These are phyloP conservation scores for Poeciliopsis turneri DNA, from an alignment of 2,797 vertebrate species.

Conservation along the genomic window DNA sequence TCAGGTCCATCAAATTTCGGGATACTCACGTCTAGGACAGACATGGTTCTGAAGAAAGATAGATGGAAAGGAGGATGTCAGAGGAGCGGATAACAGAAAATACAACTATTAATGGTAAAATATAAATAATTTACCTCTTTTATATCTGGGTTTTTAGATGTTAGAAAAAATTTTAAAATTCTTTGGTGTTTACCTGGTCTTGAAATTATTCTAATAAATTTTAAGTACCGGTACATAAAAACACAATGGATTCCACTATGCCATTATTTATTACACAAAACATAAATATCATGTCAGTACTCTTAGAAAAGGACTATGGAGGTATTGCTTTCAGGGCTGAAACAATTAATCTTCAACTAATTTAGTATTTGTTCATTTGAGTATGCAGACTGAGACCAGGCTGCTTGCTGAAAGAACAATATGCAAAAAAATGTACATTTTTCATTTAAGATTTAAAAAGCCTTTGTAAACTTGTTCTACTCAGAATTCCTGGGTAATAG, in stretches of 20 bases:
- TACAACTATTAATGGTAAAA: background rate
- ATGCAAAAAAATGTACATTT: too few relatives aligned
- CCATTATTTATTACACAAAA: background rate
- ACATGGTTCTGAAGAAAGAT: conserved; percentile 74
- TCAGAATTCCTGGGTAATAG: too few relatives aligned
- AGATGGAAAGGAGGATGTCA: background rate
- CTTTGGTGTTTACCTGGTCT: background rate
- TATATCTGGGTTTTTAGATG: background rate
- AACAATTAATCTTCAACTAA: too few relatives aligned
- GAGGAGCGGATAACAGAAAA: background rate
- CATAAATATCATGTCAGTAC: background rate
- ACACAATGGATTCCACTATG: background rate
- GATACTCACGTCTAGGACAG: conserved; percentile 64
- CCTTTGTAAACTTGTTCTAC: too few relatives aligned
- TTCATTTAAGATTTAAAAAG: too few relatives aligned
- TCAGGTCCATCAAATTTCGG: conserved; percentile 73
- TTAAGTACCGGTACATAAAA: background rate
- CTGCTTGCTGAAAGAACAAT: too few relatives aligned
- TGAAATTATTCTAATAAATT: background rate
- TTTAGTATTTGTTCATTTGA: too few relatives aligned
- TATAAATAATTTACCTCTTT: background rate
- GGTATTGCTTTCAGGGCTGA: background rate
- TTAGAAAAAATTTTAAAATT: background rate
- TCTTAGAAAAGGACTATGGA: background rate
- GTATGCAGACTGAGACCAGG: too few relatives aligned